These are phyloP conservation scores for Vireo altiloquus DNA, from an alignment of 2,113 vertebrate species.

Conservation along the genomic window DNA sequence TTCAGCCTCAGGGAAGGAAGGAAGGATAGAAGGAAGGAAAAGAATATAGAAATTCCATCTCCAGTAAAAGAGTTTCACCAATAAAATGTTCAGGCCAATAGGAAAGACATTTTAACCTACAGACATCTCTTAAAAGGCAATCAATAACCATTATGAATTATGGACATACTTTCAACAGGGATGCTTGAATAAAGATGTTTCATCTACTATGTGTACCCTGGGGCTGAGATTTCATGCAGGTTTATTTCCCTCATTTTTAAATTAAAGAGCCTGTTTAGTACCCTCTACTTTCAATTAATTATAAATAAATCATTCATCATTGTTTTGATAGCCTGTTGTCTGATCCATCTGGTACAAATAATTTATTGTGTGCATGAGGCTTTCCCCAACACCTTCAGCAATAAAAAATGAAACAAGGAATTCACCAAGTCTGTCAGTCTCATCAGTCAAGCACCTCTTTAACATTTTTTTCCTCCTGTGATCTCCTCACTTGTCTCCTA, in stretches of 20 bases:
- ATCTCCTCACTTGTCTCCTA: neutral
- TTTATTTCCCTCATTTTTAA: neutral
- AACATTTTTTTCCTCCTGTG: neutral
- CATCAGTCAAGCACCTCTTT: accelerated
- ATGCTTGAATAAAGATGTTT: neutral
- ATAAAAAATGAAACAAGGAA: neutral
- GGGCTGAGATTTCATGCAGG: neutral
- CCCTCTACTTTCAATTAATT: neutral
- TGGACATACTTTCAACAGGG: neutral
- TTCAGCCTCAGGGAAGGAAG: neutral
- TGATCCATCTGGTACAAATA: neutral
- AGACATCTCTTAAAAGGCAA: neutral
- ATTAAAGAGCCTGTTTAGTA: neutral
- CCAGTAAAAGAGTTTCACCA: neutral
- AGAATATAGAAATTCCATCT: neutral
- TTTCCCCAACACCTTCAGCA: neutral
- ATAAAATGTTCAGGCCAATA: neutral
- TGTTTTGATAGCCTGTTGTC: neutral
- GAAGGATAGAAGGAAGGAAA: neutral
- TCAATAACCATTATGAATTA: neutral
- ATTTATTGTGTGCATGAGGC: neutral
- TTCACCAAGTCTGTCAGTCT: neutral
- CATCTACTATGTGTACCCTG: neutral
- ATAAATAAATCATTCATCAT: neutral
- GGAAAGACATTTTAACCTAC: neutral